Evolutionary conservation across 1,140 invertebrate genomes (phyloP), one percentile per base, ranked within the genome.

Genomic region (Oreohelix idahoensis): DNA sequence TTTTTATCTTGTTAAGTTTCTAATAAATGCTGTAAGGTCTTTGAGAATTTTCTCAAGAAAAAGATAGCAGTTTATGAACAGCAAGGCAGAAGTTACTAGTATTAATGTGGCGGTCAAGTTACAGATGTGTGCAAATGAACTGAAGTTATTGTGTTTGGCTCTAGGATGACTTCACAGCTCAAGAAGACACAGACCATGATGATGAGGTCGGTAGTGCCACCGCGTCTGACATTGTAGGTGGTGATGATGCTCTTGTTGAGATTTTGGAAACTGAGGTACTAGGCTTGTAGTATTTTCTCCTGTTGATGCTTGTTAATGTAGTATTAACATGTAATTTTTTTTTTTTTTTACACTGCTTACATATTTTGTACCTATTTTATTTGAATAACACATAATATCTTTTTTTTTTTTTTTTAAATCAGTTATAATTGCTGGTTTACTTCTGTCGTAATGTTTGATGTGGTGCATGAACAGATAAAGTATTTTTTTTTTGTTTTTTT

Each of bases 251-350:
- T 77, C 91, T 94, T 20, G 93, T 94, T 4, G 93, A 94, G 84
- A 87, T 94, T 38, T 84, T 94, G 78, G 93, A 94, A 87, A 94
- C 92, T 83, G 94, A 90, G 89, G 89, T 90, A 79, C 11, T 39
- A 74, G 71, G 35, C 36, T 58, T 58, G 1, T 35, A 71, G 69
- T 36, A n/a, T 36, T 35, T 26, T 74, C 29, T 26, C 11, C 29
- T 39, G 35, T 39, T 39, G 35, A 42, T 74, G 71, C 71, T 74
- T 74, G 13, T 17, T 20, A 23, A 15, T 74, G 20, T 26, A 26
- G 42, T n/a, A 74, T 15, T 71, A 71, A 36, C 70, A 20, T 71
- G 13, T 42, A 38, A 38, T 45, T 5, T 45, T 45, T 45, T 17
- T 49, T 49, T 49, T 8, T 49, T 58, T 23, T 2, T 20, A 10